Conservation (phyloP, 2,797 vertebrate genomes). For the Sarcophilus harrisii region DNA sequence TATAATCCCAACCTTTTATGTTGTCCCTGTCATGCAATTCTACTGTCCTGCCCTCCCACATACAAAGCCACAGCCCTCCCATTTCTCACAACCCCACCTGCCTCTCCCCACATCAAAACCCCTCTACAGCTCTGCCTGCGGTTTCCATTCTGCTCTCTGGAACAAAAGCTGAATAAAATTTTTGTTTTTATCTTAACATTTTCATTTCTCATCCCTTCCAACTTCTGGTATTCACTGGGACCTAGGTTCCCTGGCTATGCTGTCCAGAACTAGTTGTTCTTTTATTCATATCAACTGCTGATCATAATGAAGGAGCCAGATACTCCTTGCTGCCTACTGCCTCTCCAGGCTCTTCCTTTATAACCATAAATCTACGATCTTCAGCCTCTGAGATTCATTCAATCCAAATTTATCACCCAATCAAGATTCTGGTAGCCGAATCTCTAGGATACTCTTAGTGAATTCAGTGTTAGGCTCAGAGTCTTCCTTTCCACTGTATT, state of each 20-base stretch:
- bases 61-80: neutral
- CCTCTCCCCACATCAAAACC: neutral
- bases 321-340: neutral
- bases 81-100: neutral
- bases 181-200: neutral
- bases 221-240: neutral
- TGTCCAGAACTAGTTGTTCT: neutral
- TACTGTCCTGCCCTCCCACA: neutral
- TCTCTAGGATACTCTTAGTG: neutral
- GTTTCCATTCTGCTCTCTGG: neutral
- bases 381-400: neutral
- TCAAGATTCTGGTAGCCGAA: neutral
- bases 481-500: neutral
- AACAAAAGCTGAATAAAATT: neutral
- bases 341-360: neutral
- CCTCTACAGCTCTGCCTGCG: neutral
- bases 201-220: neutral
- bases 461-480: neutral
- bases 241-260: neutral
- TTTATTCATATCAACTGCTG: neutral
- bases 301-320: neutral
- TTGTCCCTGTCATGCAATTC: neutral
- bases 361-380: neutral
- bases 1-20: neutral
- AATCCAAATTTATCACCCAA: neutral